A percentile compares a stretch with the other conserved stretches of the same genome.
These are phyloP conservation scores for Cavia porcellus DNA, from an alignment of 2,113 vertebrate species.

Conservation along the genomic window DNA sequence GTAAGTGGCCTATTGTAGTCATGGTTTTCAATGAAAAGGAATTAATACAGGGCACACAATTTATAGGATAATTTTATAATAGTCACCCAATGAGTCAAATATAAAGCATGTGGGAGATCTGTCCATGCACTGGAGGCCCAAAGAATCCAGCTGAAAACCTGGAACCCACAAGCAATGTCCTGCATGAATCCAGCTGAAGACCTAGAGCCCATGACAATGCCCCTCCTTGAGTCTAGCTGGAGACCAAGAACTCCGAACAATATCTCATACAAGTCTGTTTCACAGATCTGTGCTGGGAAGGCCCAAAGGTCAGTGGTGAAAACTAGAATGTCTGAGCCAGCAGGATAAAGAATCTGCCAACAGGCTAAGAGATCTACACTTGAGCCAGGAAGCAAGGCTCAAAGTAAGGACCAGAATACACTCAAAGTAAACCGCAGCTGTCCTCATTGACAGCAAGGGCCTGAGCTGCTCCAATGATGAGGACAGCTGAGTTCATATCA, in stretches of 20 bases:
- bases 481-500: neutral
- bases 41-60: neutral
- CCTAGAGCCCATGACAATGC: neutral
- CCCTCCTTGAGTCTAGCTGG: too few species aligned
- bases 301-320: neutral
- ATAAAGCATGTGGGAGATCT: neutral
- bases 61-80: neutral
- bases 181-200: neutral
- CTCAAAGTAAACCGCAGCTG: neutral
- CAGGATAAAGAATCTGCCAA: neutral
- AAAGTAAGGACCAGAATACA: neutral
- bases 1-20: neutral
- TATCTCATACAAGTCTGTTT: neutral
- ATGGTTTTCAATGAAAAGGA: neutral
- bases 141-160: neutral
- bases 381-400: neutral
- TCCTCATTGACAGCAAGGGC: neutral
- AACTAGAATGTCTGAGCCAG: neutral
- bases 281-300: neutral
- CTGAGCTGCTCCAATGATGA: neutral
- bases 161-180: neutral
- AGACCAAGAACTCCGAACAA: neutral
- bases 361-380: neutral
- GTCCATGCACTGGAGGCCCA: neutral
- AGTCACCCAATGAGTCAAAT: neutral